Base-by-base conservation (phyloP, 23 tunicate genomes). In the Ascidia mentula region DNA sequence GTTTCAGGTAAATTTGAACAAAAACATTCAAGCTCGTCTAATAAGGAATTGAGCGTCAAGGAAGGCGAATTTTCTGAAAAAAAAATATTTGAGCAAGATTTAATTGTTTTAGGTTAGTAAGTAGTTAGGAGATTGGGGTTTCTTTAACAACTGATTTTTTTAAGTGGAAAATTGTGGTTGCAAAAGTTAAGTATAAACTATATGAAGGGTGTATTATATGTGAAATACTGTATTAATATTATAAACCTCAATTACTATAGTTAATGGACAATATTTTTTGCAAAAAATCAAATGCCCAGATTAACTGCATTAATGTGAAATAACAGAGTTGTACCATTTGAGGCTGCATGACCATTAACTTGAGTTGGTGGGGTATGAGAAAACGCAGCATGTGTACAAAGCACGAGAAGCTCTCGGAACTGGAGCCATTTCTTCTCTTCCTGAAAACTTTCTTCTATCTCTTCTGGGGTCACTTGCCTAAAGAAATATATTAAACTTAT, bases 351-450 rank as follows among this genome's bases (percentile, higher is more conserved):
- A 2, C 38, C 75, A 32, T 84, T 84, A 32, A 36, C 74, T 60
- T 28, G 45, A 32, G 80, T 61, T 1, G 65, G 0, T n/a, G 7
- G 9, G 0, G 73, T 22, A 46, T 46, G 80, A 31, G 59, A 60
- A 13, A 90, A 40, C 59, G 82, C 38, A 34, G 71, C 38, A 0
- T 76, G 69, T 8, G 78, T 32, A 36, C 79, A 70, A 31, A 86
- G 84, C 3, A 91, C 73, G 6, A 81, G 84, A 34, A 91, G 40
- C 40, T 91, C 90, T 0, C 97, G 97, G 46, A 86, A 91, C 18
- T 77, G 69, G 0, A 91, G 76, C 90, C 90, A 91, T 0, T 15
- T 32, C 72, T 86, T 86, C 36, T 91, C 90, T 12, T 76, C 79
- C 0, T 31, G 69, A 37, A 91, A 91, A 45, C 84, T 91, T 40